Evolutionary conservation across 2,113 vertebrate genomes (phyloP).

Genomic region (Chroicocephalus ridibundus): DNA sequence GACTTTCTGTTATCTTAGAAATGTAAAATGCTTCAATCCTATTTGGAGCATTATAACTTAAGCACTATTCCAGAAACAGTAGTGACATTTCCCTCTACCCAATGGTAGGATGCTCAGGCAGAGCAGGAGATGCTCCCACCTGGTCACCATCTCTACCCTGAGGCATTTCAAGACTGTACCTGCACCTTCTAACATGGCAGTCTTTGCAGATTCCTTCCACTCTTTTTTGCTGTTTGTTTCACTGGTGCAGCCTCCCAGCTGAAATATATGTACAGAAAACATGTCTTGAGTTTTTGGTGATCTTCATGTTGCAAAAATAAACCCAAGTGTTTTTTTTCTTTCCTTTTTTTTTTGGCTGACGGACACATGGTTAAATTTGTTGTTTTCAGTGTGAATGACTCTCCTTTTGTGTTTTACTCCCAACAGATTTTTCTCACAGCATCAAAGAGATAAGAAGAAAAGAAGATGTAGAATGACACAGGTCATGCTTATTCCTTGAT

Average conservation of each 20-base stretch:
- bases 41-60: not conserved
- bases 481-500: not conserved
- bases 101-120: not conserved
- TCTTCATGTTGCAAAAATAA: not conserved
- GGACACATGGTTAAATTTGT: not conserved
- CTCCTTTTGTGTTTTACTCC: not conserved
- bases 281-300: not conserved
- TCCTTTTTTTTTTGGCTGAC: not conserved
- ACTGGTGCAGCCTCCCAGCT: not conserved
- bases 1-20: not conserved
- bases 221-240: not conserved
- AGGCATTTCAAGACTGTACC: not conserved
- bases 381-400: not conserved
- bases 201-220: not conserved
- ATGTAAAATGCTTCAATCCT: not conserved
- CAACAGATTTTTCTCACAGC: not conserved
- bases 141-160: not conserved
- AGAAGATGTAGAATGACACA: not conserved
- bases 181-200: not conserved
- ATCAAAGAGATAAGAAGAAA: not conserved
- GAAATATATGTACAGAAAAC: not conserved
- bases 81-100: not conserved
- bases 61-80: not conserved
- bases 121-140: not conserved
- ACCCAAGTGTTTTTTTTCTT: not conserved